Percentiles rank a stretch among this genome's conserved stretches.
Evolutionary conservation across 2,797 vertebrate species (phyloP).

Genomic region (Anas capensis): DNA sequence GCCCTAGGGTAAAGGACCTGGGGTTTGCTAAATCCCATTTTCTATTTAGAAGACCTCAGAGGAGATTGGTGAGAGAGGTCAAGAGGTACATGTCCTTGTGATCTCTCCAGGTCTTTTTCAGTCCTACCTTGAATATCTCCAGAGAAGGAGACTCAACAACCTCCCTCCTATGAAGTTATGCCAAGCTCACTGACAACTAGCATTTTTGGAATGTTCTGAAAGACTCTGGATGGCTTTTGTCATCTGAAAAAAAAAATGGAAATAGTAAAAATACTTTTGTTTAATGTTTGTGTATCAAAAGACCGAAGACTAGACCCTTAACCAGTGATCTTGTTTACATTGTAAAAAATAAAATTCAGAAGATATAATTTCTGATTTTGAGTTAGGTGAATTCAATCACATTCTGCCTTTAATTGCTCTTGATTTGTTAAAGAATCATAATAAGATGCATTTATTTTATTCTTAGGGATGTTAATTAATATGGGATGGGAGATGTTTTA

Average conservation of each 20-base stretch:
- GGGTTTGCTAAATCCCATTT: not conserved
- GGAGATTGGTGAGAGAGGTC: fast-evolving
- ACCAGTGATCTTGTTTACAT: not conserved
- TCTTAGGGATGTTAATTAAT: not conserved
- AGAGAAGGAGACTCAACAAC: too few relatives aligned
- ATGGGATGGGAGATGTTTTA: not conserved
- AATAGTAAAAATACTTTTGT: not conserved
- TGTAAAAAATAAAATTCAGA: not conserved
- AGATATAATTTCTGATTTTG: not conserved
- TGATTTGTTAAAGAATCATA: not conserved
- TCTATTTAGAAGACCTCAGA: not conserved
- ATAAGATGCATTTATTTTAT: not conserved
- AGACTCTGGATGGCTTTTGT: not conserved
- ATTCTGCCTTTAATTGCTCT: not conserved
- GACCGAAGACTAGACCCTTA: not conserved
- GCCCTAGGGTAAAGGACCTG: not conserved
- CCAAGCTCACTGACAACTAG: not conserved
- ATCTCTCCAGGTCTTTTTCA: not conserved
- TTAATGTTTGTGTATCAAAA: not conserved
- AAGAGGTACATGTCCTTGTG: not conserved
- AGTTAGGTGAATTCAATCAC: not conserved
- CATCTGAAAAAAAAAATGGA: not conserved
- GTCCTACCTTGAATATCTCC: too few relatives aligned
- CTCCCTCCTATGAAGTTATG: not conserved
- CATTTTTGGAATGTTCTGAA: not conserved